Base-by-base conservation (phyloP, 1,140 invertebrate genomes). In the Apis florea region DNA sequence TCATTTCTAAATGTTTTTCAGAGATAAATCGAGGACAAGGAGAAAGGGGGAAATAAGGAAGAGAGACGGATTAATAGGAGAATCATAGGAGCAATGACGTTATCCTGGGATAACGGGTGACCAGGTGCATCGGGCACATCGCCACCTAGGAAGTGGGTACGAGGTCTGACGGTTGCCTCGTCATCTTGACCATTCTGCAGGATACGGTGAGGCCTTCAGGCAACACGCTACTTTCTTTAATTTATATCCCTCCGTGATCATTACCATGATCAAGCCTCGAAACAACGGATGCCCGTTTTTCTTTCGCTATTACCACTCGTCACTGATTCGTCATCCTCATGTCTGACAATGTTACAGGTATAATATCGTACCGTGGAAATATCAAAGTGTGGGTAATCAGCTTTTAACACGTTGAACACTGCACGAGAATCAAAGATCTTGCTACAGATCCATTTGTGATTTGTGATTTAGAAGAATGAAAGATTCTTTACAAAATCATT, bases 151-250 rank as follows among this genome's bases (percentile, higher is more conserved):
- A 92, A 91, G 90, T 90, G 83, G 73, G 79, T 83, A 79, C 82
- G 85, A 83, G 83, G 80, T 86, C 90, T 83, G 90, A 90, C 92
- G 91, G 90, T 91, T 92, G 91, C 91, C 85, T 90, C 90, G 91
- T 92, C 91, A 92, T 92, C 85, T 82, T 85, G 78, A 82, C 61
- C 51, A 58, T 66, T 68, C 59, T 59, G 53, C 54, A 66, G 56
- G 82, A 82, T 61, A 66, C 68, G 24, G 49, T 59, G 63, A 80
- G 51, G 69, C 71, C 73, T 58, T 58, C 58, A 53, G 71, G 70
- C 17, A 71, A 71, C 15, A 47, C 64, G 75, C 88, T 88, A 63
- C 84, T 78, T 87, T 90, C 90, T 90, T 91, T 90, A 61, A 73
- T 73, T 73, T 61, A 61, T 61, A 13, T 59, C 40, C 19, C 40